Conservation (phyloP, 2,888 invertebrate species). For the Dryobotodes eremita region DNA sequence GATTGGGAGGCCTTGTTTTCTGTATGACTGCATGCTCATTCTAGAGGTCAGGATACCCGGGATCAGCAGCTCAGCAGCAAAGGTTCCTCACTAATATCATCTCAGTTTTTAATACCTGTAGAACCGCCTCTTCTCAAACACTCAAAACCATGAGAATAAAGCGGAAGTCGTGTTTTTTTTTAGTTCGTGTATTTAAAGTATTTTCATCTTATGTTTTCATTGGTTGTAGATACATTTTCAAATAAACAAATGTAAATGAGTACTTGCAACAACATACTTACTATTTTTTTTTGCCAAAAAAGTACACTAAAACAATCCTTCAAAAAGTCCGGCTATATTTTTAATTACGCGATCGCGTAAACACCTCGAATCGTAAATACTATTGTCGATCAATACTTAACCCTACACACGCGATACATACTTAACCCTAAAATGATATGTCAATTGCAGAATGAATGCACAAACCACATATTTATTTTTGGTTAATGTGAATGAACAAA, state of each 20-base stretch:
- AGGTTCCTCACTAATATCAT: neutral
- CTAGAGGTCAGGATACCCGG: neutral
- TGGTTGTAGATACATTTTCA: neutral
- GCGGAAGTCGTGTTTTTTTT: neutral
- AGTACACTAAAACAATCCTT: neutral
- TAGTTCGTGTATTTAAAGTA: neutral
- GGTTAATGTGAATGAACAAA: neutral
- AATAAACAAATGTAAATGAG: neutral
- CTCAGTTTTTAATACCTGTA: neutral
- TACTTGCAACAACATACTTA: neutral
- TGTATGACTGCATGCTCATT: neutral
- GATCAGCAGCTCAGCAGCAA: neutral
- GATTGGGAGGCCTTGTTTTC: neutral
- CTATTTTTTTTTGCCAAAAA: neutral
- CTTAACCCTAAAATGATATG: neutral
- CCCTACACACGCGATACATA: neutral
- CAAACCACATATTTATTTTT: neutral
- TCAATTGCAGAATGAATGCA: neutral
- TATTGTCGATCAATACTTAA: conserved; percentile 7
- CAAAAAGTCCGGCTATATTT: neutral
- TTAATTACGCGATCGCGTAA: neutral
- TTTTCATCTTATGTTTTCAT: neutral
- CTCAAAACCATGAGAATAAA: neutral
- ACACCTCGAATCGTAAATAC: neutral
- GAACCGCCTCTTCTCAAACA: neutral